Base-by-base conservation (phyloP, 23 tunicate genomes). In the Corella eumyota region DNA sequence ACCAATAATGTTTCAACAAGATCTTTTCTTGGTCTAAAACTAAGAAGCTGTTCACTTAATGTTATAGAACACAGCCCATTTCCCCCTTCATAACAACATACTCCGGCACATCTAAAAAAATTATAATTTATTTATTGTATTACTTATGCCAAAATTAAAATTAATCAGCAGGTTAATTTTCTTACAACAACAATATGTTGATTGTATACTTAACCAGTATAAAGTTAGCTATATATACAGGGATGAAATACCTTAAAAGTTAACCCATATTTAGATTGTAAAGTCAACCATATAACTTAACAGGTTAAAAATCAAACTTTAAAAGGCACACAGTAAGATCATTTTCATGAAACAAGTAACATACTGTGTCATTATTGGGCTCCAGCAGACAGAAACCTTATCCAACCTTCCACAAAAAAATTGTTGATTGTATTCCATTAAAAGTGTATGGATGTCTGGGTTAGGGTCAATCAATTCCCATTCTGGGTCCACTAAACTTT, bases 381-480 rank as follows among this genome's bases (percentile, higher is more conserved):
- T 92, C 99, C 99, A 92, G 37, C 56, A 54, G 0, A 92, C 94
- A 67, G 76, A 81, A 6, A 92, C 99, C 77, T 69, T 72, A 13
- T 65, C 56, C 13, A 92, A 52, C 25, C 56, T 59, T 23, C 71
- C 71, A 87, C 87, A 83, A 55, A 92, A 92, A 67, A 32, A 83
- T 22, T 56, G 59, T 27, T 61, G 61, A 40, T 83, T 73, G 56
- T 83, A 92, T 53, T 92, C 65, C 6, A 34, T 34, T 64, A 92
- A 92, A 30, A 92, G 40, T 24, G 55, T 44, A 34, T 62, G 69
- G 36, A 83, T 71, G 58, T 83, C 66, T 3, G 98, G 99, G 53
- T 84, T 83, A 4, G 99, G 99, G 65, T 92, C 99, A 45, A 92
- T 36, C 11, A 74, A 57, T 45, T 83, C 99, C 81, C 93, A 92